A percentile compares a stretch with the other conserved stretches of the same genome.
Evolutionary conservation across 2,797 vertebrate genomes (phyloP).

Genomic region (Ctenopoma kingsleyae): DNA sequence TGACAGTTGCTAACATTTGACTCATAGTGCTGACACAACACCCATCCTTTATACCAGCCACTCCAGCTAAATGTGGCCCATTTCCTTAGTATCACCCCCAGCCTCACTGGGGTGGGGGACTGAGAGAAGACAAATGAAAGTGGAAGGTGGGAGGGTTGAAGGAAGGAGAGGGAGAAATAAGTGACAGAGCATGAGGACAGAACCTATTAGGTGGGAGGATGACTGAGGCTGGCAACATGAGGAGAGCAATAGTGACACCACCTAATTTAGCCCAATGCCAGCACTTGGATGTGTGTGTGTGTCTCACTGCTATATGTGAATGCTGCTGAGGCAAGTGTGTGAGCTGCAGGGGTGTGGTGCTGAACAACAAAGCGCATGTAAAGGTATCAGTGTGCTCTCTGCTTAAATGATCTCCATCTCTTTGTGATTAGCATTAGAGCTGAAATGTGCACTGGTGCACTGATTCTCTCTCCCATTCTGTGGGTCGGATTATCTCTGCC

Average conservation of each 20-base stretch:
- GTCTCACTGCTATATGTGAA: slow-evolving; percentile 2
- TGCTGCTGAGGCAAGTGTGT: slow-evolving; percentile 25
- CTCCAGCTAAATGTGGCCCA: slow-evolving; percentile 32
- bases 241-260: slow-evolving; percentile 56
- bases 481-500: slow-evolving; percentile 23
- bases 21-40: slow-evolving; percentile 44
- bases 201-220: slow-evolving; percentile 26
- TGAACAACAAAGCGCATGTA: slow-evolving; percentile 8
- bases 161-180: slow-evolving; percentile 13
- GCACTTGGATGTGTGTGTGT: slow-evolving; percentile 20
- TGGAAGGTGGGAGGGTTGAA: slow-evolving; percentile 27
- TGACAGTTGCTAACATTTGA: slow-evolving; percentile 11
- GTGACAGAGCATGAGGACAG: slow-evolving; percentile 25
- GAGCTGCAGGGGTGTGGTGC: slow-evolving; percentile 69
- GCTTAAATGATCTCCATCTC: background rate
- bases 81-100: slow-evolving; percentile 39
- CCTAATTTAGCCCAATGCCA: slow-evolving; percentile 51
- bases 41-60: slow-evolving; percentile 18
- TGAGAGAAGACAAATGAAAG: slow-evolving; percentile 41
- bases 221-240: slow-evolving; percentile 28
- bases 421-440: too few species aligned
- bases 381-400: slow-evolving; percentile 16
- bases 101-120: slow-evolving; percentile 3
- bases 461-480: background rate
- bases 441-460: background rate